Conservation (phyloP, 2,797 vertebrate species). For the Sebastes itinus region DNA sequence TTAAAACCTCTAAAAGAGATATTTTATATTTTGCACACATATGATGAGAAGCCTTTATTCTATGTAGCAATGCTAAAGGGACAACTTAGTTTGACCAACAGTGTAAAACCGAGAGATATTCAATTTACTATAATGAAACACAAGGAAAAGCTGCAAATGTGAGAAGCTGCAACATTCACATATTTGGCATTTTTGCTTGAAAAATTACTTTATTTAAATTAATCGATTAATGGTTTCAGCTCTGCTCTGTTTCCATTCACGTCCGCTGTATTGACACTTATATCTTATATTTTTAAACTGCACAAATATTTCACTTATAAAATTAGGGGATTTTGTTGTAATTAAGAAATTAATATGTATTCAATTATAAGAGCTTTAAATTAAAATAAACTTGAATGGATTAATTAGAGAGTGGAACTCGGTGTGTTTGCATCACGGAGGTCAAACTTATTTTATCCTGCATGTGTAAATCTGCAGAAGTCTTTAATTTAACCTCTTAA, state of each 20-base stretch:
- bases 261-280: too few species aligned
- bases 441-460: background rate
- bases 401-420: background rate
- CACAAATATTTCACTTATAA: background rate
- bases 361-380: background rate
- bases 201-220: too few species aligned
- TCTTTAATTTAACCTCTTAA: background rate
- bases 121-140: too few species aligned
- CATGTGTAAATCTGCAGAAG: background rate
- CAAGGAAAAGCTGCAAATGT: too few species aligned
- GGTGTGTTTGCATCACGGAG: background rate
- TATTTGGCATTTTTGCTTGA: too few species aligned
- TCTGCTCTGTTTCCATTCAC: too few species aligned
- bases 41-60: too few species aligned
- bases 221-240: too few species aligned
- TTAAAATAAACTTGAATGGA: background rate
- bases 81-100: too few species aligned
- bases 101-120: too few species aligned
- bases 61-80: too few species aligned
- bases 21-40: background rate
- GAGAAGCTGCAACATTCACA: accelerated
- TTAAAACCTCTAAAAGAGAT: background rate
- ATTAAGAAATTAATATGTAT: background rate
- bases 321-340: background rate
- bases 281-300: background rate